Evolutionary conservation across 2,888 invertebrate species (phyloP), one percentile per base, ranked within the genome.

Genomic region (Elmis aenea): DNA sequence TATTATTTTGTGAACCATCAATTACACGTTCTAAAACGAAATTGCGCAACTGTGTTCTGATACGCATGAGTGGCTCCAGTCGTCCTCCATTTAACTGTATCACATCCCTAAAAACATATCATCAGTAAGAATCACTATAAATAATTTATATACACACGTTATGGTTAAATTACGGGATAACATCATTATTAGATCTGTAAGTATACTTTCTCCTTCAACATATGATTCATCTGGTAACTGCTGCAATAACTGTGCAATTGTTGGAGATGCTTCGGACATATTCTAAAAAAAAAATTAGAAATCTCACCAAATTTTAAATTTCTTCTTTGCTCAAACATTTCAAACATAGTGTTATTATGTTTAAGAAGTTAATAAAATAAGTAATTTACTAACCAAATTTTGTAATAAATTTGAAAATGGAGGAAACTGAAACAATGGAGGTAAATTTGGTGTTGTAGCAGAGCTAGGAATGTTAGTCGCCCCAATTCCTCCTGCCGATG

Each of bases 1-100:
- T 63, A 3, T 64, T 57, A 1, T 62, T 66, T 2, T 66, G 61
- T 5, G 57, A 56, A 23, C 67, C 70, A 13, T 70, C 56, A 31
- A 74, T 58, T 1, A 75, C 58, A 3, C 68, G 56, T 4, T 63
- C 60, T 9, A 60, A 48, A 21, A 75, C 61, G 56, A 76, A 75
- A 21, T 63, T 61, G 33, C 68, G 64, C 15, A 77, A 57, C 13
- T 68, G 69, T 3, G 52, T 57, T 22, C 68, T 64, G 23, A 76
- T 62, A 24, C 67, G 63, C 38, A 68, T 63, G 20, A 77, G 55
- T 1, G 72, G 68, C 13, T 62, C 58, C 11, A 61, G 38, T 53
- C 66, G 41, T 46, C 66, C 57, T 55, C 59, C 38, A 63, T 72
- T 61, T 24, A 67, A 44, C 24, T 58, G 51, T 22, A 66, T 49